Percentiles rank a stretch among this genome's conserved stretches.
Evolutionary conservation across 2,113 vertebrate species (phyloP).

Genomic region (Canis aureus): DNA sequence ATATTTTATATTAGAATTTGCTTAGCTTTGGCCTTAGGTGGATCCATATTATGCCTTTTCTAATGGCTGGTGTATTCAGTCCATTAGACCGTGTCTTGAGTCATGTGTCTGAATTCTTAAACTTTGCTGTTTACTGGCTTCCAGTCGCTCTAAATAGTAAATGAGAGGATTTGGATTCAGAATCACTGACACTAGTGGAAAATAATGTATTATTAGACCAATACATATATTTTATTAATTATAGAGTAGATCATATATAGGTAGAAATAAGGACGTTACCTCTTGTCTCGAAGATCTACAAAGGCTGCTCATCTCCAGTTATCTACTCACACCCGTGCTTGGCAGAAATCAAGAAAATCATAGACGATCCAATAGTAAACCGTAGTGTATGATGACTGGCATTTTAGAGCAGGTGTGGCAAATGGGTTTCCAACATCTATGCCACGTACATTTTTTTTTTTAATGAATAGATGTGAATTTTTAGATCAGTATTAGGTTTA

Average conservation of each 20-base stretch:
- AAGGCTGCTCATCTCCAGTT: neutral
- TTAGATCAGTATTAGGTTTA: neutral
- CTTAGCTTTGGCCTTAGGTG: neutral
- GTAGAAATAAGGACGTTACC: neutral
- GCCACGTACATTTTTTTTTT: neutral
- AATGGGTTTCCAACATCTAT: neutral
- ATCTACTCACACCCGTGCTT: neutral
- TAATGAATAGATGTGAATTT: neutral
- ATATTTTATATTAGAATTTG: neutral
- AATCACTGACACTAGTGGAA: neutral
- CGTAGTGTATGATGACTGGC: accelerated
- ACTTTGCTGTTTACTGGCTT: neutral
- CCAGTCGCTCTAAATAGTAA: neutral
- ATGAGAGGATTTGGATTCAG: neutral
- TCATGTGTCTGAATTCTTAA: neutral
- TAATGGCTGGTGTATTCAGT: neutral
- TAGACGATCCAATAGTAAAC: neutral
- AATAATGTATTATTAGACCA: neutral
- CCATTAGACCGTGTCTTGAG: neutral
- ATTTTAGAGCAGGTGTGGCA: neutral
- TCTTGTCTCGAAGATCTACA: neutral
- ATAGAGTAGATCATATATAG: neutral
- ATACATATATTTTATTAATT: neutral
- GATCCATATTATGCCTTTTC: neutral
- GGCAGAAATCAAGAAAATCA: neutral